Evolutionary conservation across 2,113 vertebrate genomes (phyloP), one percentile per base, ranked within the genome.

Genomic region (Caretta caretta): DNA sequence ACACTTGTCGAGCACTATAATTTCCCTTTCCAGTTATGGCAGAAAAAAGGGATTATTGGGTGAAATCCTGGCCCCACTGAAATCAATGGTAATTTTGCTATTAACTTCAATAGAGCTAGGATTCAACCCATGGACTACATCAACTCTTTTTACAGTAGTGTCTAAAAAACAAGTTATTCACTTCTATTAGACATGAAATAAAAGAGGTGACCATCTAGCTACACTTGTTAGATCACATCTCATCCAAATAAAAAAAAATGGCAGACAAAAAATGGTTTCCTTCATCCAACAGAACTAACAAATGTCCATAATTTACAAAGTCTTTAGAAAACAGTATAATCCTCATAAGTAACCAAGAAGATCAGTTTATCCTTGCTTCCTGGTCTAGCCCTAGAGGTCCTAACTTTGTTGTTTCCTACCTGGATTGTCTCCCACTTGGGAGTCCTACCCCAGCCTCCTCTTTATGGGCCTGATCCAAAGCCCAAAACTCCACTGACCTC

Each of bases 111-210:
- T 16, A 38, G 65, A 19, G 35, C 35, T 84, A 85, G 86, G 20
- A 90, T 93, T 89, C 80, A 48, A 72, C 16, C 88, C 89, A 46
- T 19, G 69, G 27, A 84, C 19, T 54, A 88, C 90, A 94, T 76
- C 76, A 86, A 56, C 31, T 93, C 81, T 84, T 88, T 92, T 92
- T 56, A 92, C 69, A 91, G 48, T n/a, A 85, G 84, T 48, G 19
- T 80, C 89, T 93, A n/a, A 96, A 25, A 27, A 57, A 57, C 56
- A 93, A 89, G 75, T 94, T 93, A 86, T 65, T 95, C 65, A 92
- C 93, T 96, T 50, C 46, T 83, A 29, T 42, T 80, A n/a, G 10
- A 78, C 92, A 48, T 50, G 83, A 90, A 90, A 91, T 10, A 94
- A 86, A 88, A 93, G 83, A 79, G 10, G 12, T 91, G 50, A 65